Conservation (phyloP, 35 echinoderm and acorn worm species). For the Amphiura filiformis region DNA sequence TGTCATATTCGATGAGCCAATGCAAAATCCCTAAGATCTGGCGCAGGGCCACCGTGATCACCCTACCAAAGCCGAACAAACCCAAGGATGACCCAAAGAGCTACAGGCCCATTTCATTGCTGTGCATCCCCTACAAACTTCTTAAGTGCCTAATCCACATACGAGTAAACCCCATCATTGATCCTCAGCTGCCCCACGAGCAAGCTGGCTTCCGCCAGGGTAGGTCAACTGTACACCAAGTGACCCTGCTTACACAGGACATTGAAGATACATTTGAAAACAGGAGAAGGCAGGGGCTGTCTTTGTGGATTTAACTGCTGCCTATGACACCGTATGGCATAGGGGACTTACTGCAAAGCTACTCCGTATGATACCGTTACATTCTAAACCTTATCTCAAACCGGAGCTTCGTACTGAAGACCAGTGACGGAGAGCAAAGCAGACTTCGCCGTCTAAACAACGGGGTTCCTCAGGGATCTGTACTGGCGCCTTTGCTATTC, state of each 20-base stretch:
- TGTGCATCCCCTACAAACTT: constrained; percentile 18
- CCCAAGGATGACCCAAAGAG: constrained; percentile 34
- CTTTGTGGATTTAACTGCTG: constrained; percentile 31
- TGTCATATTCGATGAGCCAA: background rate
- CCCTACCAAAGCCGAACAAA: constrained; percentile 27
- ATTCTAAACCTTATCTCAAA: no score
- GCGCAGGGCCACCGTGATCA: no score
- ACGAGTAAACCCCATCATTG: no score
- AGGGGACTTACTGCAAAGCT: constrained; percentile 18
- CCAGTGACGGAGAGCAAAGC: no score
- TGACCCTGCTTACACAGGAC: constrained; percentile 31
- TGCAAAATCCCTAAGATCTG: constrained; percentile 33
- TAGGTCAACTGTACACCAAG: background rate
- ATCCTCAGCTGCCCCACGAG: no score
- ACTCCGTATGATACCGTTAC: no score
- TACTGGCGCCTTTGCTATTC: no score
- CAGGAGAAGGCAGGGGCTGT: constrained; percentile 13
- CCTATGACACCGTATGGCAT: constrained; percentile 28
- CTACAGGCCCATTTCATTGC: constrained; percentile 38
- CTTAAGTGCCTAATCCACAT: background rate
- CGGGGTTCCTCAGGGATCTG: no score
- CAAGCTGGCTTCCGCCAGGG: no score
- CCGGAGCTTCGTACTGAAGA: no score
- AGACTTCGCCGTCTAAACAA: no score
- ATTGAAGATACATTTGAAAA: constrained; percentile 30